Conservation (phyloP, 2,888 invertebrate species). For the Stegophylla sp. region DNA sequence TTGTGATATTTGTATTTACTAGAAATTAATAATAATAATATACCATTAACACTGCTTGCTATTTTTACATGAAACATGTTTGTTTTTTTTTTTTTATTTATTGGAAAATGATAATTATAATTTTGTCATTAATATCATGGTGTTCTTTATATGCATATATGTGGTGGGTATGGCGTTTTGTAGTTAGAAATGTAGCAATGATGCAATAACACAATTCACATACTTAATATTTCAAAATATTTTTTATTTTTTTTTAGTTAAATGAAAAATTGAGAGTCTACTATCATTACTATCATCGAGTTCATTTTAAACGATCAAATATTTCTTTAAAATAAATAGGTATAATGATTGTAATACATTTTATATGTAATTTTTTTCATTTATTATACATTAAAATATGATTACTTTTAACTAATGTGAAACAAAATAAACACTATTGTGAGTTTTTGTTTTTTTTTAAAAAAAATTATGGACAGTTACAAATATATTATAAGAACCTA, state of each 20-base stretch:
- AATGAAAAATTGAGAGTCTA: conserved; percentile 17
- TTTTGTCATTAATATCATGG: background rate
- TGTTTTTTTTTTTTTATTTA: background rate
- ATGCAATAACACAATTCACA: background rate
- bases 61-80: conserved; percentile 23
- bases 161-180: background rate
- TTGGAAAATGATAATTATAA: background rate
- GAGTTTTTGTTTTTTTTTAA: background rate
- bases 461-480: background rate
- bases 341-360: background rate
- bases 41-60: conserved; percentile 41
- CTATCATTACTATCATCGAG: background rate
- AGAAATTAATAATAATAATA: conserved; percentile 25
- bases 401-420: background rate
- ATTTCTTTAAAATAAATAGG: background rate
- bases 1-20: conserved; percentile 35
- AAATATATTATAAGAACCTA: too few species aligned
- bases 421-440: background rate
- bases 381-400: background rate
- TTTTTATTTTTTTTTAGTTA: conserved; percentile 35
- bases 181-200: background rate
- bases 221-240: background rate
- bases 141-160: background rate
- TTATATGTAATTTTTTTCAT: background rate
- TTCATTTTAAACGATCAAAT: background rate